Evolutionary conservation across 2,888 invertebrate genomes (phyloP).

Genomic region (Nemotelus pantherinus): DNA sequence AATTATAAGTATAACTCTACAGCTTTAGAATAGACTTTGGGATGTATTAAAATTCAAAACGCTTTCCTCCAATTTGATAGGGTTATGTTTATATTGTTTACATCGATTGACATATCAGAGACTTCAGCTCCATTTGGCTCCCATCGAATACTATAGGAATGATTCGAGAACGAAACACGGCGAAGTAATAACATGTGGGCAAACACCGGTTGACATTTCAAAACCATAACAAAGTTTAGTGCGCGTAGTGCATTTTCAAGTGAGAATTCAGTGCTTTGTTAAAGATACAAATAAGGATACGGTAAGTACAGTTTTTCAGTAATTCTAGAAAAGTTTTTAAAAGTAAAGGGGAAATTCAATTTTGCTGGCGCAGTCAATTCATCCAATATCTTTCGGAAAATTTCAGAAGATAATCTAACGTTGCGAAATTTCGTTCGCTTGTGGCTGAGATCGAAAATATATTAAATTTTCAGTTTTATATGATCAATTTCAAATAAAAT

Average conservation of each 20-base stretch:
- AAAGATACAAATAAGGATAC: not conserved
- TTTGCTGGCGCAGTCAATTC: too few relatives aligned
- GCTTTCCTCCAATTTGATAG: not conserved
- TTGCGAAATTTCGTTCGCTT: too few relatives aligned
- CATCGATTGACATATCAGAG: conserved; percentile 1
- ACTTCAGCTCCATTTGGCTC: conserved; percentile 2
- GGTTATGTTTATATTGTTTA: conserved; percentile 35
- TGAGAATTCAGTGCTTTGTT: not conserved
- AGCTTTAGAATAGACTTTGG: too few relatives aligned
- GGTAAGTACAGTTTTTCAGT: not conserved
- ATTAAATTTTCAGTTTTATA: too few relatives aligned
- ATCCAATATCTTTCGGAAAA: too few relatives aligned
- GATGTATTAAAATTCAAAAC: too few relatives aligned
- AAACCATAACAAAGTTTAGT: conserved; percentile 3
- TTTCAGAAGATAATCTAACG: too few relatives aligned
- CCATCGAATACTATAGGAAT: not conserved
- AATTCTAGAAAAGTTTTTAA: too few relatives aligned
- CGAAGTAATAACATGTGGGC: conserved; percentile 23
- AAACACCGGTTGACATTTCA: not conserved
- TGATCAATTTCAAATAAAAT: too few relatives aligned
- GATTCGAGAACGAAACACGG: not conserved
- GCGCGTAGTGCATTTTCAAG: conserved; percentile 3
- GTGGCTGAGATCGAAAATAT: too few relatives aligned
- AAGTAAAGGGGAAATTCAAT: too few relatives aligned
- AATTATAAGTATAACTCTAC: not conserved